Conservation (phyloP, 1,140 invertebrate species). For the Dendrolimus punctatus region DNA sequence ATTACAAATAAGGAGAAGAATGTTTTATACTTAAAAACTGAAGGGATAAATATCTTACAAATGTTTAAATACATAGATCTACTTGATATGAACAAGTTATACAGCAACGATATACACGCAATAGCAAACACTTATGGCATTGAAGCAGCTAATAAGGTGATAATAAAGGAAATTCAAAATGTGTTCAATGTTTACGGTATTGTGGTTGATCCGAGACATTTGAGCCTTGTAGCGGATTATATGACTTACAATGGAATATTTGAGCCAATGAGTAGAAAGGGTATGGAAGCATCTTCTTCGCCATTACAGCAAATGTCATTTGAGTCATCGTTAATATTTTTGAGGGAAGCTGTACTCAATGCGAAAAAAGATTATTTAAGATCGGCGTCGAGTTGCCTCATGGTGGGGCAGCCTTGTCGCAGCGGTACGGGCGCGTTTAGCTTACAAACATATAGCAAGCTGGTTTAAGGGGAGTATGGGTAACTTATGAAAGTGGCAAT, state of each 20-base stretch:
- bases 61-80: constrained; percentile 88
- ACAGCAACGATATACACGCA: constrained; percentile 95
- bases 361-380: constrained; percentile 82
- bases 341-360: constrained; percentile 85
- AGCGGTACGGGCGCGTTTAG: constrained; percentile 89
- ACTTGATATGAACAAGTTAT: constrained; percentile 89
- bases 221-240: constrained; percentile 95
- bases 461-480: constrained; percentile 2
- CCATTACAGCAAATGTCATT: constrained; percentile 99
- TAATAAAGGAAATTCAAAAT: constrained; percentile 92
- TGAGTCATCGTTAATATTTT: constrained; percentile 92
- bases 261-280: constrained; percentile 90
- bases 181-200: constrained; percentile 98
- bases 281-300: constrained; percentile 90
- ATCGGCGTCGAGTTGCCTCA: constrained; percentile 91
- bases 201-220: constrained; percentile 93
- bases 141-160: constrained; percentile 93
- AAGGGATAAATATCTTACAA: constrained; percentile 94
- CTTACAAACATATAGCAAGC: constrained; percentile 36
- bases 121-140: constrained; percentile 95
- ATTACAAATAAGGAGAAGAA: constrained; percentile 80
- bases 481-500: too few species aligned
- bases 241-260: constrained; percentile 97
- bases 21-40: constrained; percentile 86
- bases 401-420: constrained; percentile 87